Percentiles rank a stretch among this genome's conserved stretches.
phyloP scores from a whole-genome alignment of 2,888 invertebrate genomes.

The Lomographa bimaculata region DNA sequence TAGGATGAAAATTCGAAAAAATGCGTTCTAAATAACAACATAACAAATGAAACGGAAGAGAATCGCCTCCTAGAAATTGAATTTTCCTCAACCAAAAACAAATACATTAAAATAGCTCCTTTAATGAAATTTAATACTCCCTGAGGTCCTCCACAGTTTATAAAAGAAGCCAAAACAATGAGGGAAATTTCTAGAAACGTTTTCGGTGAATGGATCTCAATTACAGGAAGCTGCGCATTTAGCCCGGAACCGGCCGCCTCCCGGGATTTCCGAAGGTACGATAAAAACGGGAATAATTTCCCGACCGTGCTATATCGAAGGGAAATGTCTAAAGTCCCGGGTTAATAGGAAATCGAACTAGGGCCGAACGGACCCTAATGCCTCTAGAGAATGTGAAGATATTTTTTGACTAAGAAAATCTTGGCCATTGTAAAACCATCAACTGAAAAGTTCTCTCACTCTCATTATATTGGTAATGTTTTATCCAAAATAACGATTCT shows the following conservation, averaged over 20 bases:
- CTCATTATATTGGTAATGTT: too few relatives aligned
- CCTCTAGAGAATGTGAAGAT: background rate
- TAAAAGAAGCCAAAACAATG: constrained; percentile 38
- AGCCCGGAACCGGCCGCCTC: constrained; percentile 39
- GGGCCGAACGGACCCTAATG: constrained; percentile 9
- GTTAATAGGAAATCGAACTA: constrained; percentile 10
- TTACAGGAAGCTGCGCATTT: constrained; percentile 49
- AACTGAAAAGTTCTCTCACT: too few relatives aligned
- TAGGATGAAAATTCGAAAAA: too few relatives aligned
- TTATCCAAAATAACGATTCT: too few relatives aligned
- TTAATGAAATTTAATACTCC: constrained; percentile 25
- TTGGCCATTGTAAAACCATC: background rate
- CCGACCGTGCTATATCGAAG: constrained; percentile 21
- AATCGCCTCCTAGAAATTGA: too few relatives aligned
- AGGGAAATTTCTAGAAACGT: constrained; percentile 37
- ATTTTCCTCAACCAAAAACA: too few relatives aligned
- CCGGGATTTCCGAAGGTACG: constrained; percentile 41
- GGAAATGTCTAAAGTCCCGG: constrained; percentile 26
- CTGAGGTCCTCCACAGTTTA: constrained; percentile 22
- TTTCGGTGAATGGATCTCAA: constrained; percentile 49
- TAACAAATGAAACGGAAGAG: too few relatives aligned
- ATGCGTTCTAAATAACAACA: too few relatives aligned
- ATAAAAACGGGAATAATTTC: constrained; percentile 31
- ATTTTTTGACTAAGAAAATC: background rate
- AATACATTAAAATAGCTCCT: too few relatives aligned